phyloP scores from a whole-genome alignment of 2,797 vertebrate species.

The Ctenopoma multispine region DNA sequence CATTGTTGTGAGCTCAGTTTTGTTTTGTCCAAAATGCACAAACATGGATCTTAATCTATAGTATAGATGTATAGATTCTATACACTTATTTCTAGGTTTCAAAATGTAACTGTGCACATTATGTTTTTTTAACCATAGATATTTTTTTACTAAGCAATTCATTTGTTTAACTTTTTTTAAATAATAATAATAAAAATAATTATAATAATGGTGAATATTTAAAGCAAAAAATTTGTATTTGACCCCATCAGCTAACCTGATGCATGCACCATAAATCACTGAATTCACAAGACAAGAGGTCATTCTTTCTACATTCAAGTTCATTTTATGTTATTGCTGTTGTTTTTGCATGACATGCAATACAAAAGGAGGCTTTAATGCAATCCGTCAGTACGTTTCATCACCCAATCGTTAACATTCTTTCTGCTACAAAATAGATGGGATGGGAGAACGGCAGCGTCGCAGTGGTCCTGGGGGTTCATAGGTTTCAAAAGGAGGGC shows the following conservation, averaged over 20 bases:
- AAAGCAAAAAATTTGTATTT: constrained; percentile 55
- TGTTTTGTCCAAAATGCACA: constrained; percentile 57
- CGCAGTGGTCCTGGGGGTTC: constrained; percentile 88
- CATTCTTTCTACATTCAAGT: constrained; percentile 67
- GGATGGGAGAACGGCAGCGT: constrained; percentile 89
- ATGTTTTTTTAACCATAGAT: background rate
- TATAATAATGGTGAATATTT: constrained; percentile 37
- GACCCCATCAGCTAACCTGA: constrained; percentile 61
- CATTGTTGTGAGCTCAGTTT: constrained; percentile 45
- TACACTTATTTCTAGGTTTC: constrained; percentile 29
- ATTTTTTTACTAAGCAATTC: constrained; percentile 33
- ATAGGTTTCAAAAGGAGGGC: constrained; percentile 88
- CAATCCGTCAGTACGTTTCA: constrained; percentile 34
- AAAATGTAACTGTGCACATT: constrained; percentile 44
- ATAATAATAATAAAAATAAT: constrained; percentile 4
- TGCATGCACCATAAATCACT: constrained; percentile 69
- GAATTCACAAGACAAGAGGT: constrained; percentile 64
- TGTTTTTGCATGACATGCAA: constrained; percentile 54
- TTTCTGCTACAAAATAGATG: constrained; percentile 91
- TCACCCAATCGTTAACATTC: constrained; percentile 47
- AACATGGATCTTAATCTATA: constrained; percentile 47
- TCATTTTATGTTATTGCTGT: constrained; percentile 78
- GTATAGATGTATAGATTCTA: too few species aligned
- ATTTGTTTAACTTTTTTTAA: constrained; percentile 28
- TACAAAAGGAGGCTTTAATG: constrained; percentile 40